phyloP scores from a whole-genome alignment of 2,797 vertebrate genomes.

The Adelosebastes latens region DNA sequence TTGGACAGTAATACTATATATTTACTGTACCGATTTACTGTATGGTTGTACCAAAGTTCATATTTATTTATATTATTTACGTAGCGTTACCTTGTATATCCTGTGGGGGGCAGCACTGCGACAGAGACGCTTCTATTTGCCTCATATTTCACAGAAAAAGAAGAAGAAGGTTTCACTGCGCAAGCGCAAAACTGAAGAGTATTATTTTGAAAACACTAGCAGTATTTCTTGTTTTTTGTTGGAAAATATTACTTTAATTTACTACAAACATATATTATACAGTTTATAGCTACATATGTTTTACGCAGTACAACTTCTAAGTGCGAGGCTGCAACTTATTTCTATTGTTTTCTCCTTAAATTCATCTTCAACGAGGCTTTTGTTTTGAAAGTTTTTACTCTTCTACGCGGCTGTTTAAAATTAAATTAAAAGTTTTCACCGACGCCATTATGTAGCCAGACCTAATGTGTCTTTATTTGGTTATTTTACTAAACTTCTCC shows the following conservation, averaged over 20 bases:
- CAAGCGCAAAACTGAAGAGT: background rate
- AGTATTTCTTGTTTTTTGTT: background rate
- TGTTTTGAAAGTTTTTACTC: background rate
- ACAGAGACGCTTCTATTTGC: too few species aligned
- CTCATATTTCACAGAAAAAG: background rate
- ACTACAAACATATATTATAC: fast-evolving
- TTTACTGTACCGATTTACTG: too few species aligned
- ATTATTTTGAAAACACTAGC: background rate
- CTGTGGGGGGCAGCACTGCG: background rate
- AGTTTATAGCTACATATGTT: fast-evolving
- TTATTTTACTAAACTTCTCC: background rate
- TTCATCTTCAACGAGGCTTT: background rate
- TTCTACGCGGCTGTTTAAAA: background rate
- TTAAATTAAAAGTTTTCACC: fast-evolving
- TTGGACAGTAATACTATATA: too few species aligned
- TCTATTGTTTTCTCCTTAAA: background rate
- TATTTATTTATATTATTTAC: too few species aligned
- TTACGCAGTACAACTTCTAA: background rate
- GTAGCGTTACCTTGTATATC: background rate
- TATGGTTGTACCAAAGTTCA: too few species aligned
- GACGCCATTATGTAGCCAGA: too few species aligned
- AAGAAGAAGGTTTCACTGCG: background rate
- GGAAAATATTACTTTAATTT: background rate
- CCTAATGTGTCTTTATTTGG: fast-evolving
- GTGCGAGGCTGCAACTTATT: background rate